A percentile compares a stretch with the other conserved stretches of the same genome.
Conservation (phyloP, 1,140 invertebrate species). For the Leucophenga varia region DNA sequence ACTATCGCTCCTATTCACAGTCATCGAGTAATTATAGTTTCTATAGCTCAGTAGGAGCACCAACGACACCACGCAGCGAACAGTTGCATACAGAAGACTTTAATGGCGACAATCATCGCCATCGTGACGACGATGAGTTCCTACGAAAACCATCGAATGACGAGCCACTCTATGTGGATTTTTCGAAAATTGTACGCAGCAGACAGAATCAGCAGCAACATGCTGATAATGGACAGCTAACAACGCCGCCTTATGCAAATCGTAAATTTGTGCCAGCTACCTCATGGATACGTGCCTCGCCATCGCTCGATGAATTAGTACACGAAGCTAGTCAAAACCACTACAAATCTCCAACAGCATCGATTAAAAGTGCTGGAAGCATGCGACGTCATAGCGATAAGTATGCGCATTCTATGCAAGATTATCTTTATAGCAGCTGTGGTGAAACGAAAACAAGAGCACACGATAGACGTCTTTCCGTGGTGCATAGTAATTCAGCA, state of each 20-base stretch:
- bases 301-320: constrained; percentile 23
- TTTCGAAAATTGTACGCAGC: constrained; percentile 48
- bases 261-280: constrained; percentile 39
- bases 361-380: constrained; percentile 6
- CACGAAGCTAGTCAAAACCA: constrained; percentile 17
- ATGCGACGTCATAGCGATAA: constrained; percentile 35
- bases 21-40: constrained; percentile 54
- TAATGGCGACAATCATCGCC: constrained; percentile 30
- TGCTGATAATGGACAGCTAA: too few species aligned
- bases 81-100: not conserved
- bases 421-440: constrained; percentile 45
- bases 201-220: constrained; percentile 16
- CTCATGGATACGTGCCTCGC: constrained; percentile 38
- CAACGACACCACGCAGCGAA: constrained; percentile 18
- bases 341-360: not conserved
- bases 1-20: constrained; percentile 50
- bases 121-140: constrained; percentile 37
- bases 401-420: constrained; percentile 47
- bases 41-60: constrained; percentile 38
- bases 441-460: constrained; percentile 12
- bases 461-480: constrained; percentile 5
- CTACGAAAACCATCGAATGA: constrained; percentile 51
- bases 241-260: constrained; percentile 7
- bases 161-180: constrained; percentile 54
- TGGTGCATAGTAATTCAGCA: constrained; percentile 24